Base-by-base conservation (phyloP, 2,888 invertebrate species). In the Eulithis testata region DNA sequence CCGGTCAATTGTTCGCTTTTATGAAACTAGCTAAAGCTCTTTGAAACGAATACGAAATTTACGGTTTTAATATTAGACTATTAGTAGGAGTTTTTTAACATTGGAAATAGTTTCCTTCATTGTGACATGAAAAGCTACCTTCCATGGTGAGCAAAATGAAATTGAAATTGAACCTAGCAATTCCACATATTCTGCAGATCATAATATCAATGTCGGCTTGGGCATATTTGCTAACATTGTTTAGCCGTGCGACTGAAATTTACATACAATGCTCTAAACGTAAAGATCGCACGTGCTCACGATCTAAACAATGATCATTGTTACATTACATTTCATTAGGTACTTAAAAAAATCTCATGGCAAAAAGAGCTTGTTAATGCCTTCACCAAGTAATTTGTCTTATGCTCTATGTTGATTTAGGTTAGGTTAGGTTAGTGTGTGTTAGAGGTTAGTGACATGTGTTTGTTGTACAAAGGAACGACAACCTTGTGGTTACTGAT, bases 271-370 rank as follows among this genome's bases (percentile, higher is more conserved):
- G 78, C 83, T 72, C 64, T 71, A 72, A 21, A 82, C 77, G 80
- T 83, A 84, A 81, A 80, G 83, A 85, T 84, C 83, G 88, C 90
- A 85, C 90, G 90, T 89, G 91, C 88, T 84, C 83, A 81, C 80
- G 82, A 82, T 86, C 80, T 76, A 77, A 87, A 87, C 87, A 89
- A 89, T 87, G 83, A 83, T 85, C 82, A 84, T 86, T 88, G 88
- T 89, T 88, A 81, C 78, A 78, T 77, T 78, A 76, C 79, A 76
- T 76, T 74, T 73, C 67, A 72, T 76, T 76, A 69, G 73, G 40
- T 40, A 40, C 40, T 8, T 40, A 8, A 75, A 72, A 72, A 67
- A 72, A 78, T 76, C 70, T 66, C 73, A 69, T 71, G 67, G 74
- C 70, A 77, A 82, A 80, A 78, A 77, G 67, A 65, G 65, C 62